Percentiles rank a stretch among this genome's conserved stretches.
Evolutionary conservation across 2,113 vertebrate genomes (phyloP).

Genomic region (Etia nguti): DNA sequence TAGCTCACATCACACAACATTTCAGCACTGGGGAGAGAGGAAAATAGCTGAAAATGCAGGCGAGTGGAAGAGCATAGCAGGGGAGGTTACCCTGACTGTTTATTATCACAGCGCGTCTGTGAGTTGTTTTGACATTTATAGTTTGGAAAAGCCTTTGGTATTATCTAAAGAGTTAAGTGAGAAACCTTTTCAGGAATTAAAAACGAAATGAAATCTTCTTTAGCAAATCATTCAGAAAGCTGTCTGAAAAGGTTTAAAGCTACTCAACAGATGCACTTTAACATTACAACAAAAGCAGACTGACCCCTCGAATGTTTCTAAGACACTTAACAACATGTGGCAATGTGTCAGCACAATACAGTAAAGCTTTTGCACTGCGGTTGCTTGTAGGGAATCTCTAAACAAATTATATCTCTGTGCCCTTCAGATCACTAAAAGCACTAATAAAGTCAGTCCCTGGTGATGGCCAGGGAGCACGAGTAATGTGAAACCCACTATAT

Average conservation of each 20-base stretch:
- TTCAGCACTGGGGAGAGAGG: neutral
- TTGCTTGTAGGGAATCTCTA: neutral
- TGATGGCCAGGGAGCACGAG: slow-evolving; percentile 4
- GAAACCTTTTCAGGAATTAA: neutral
- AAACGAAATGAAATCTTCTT: slow-evolving; percentile 8
- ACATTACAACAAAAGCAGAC: neutral
- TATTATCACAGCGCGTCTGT: neutral
- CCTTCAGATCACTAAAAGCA: slow-evolving; percentile 37
- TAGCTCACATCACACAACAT: neutral
- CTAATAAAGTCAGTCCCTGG: slow-evolving; percentile 26
- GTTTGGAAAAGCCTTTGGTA: neutral
- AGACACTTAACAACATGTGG: slow-evolving; percentile 8
- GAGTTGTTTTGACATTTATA: slow-evolving; percentile 27
- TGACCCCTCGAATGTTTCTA: neutral
- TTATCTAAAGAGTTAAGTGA: slow-evolving; percentile 1
- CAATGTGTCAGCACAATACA: neutral
- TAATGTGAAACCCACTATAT: slow-evolving; percentile 37
- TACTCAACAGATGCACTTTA: slow-evolving; percentile 5
- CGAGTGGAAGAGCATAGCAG: neutral
- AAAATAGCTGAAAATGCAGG: neutral
- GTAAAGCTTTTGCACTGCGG: neutral
- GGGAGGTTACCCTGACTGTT: neutral
- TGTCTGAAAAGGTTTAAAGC: neutral
- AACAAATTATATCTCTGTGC: slow-evolving; percentile 25
- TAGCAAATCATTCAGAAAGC: slow-evolving; percentile 19